Conservation (phyloP, 2,888 invertebrate species). For the Trichogramma evanescens region DNA sequence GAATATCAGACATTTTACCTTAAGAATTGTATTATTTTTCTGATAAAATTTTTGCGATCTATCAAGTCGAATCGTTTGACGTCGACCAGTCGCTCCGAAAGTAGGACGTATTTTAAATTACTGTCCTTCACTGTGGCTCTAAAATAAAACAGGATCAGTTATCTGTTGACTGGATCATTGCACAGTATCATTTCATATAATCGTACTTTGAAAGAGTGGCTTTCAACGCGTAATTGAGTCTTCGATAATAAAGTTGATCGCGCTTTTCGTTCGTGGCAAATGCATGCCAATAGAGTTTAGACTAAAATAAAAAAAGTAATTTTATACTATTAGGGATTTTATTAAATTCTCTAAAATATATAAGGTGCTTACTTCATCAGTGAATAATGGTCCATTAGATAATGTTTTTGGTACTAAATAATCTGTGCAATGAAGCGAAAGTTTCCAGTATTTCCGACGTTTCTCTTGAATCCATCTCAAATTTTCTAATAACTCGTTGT, state of each 20-base stretch:
- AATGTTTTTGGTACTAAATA: not conserved
- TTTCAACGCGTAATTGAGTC: not conserved
- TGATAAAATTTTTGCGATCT: not conserved
- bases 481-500: not conserved
- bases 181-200: not conserved
- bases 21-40: not conserved
- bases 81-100: constrained; percentile 9
- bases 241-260: not conserved
- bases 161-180: not conserved
- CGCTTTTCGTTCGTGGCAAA: not conserved
- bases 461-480: constrained; percentile 1
- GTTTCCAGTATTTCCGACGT: constrained; percentile 4
- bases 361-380: constrained; percentile 6
- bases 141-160: not conserved
- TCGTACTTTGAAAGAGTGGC: constrained; percentile 3
- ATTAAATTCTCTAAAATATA: no score
- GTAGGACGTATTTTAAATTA: not conserved
- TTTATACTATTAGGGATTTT: no score
- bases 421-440: constrained; percentile 3
- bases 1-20: not conserved
- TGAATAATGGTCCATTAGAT: not conserved
- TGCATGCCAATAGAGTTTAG: constrained; percentile 8
- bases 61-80: not conserved
- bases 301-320: not conserved
- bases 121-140: not conserved